phyloP scores from a whole-genome alignment of 2,797 vertebrate species.

The Strix occidentalis region DNA sequence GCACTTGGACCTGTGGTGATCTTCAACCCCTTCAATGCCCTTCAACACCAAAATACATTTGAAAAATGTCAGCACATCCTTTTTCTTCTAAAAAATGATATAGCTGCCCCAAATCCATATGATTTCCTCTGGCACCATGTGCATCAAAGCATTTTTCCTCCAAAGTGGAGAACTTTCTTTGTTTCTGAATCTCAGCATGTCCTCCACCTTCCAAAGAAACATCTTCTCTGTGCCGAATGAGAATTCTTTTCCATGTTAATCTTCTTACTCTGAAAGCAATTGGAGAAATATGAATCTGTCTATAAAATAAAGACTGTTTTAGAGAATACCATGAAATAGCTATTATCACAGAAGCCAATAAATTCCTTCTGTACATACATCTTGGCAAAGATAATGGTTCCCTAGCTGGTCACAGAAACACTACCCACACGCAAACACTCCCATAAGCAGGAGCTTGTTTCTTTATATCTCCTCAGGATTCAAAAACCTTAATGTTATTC shows the following conservation, averaged over 20 bases:
- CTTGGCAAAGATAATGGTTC: background rate
- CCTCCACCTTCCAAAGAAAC: slow-evolving; percentile 74
- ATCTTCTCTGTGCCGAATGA: slow-evolving; percentile 95
- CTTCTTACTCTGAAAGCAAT: slow-evolving; percentile 86
- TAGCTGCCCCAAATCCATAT: slow-evolving; percentile 96
- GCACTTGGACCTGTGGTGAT: background rate
- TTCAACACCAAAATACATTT: slow-evolving; percentile 81
- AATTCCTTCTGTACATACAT: background rate
- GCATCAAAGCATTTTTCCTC: slow-evolving; percentile 91
- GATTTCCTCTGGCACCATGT: slow-evolving; percentile 88
- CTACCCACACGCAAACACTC: background rate
- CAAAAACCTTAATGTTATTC: background rate
- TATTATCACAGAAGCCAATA: background rate
- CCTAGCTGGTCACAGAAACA: background rate
- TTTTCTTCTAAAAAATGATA: slow-evolving; percentile 90
- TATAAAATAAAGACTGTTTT: background rate
- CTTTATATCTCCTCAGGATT: background rate
- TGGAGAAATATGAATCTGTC: background rate
- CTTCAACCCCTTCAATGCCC: slow-evolving; percentile 62
- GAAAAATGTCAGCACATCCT: slow-evolving; percentile 88
- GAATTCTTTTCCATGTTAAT: slow-evolving; percentile 96
- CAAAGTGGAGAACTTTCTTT: slow-evolving; percentile 86
- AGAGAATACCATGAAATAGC: background rate
- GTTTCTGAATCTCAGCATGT: slow-evolving; percentile 69
- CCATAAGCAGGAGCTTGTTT: background rate